Percentiles rank a stretch among this genome's conserved stretches.
These are phyloP conservation scores for Neofelis nebulosa DNA, from an alignment of 2,113 vertebrate genomes.

Conservation along the genomic window DNA sequence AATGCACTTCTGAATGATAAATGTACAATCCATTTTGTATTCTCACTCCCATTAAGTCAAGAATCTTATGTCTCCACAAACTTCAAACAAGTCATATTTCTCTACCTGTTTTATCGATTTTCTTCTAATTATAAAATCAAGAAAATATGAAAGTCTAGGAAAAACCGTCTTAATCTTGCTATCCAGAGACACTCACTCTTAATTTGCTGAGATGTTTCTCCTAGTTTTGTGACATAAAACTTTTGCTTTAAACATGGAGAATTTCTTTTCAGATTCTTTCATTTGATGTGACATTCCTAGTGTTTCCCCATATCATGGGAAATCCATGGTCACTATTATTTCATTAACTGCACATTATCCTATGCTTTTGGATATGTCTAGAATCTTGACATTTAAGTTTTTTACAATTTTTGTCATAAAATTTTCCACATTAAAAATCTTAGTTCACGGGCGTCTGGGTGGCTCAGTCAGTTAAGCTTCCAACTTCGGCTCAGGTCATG, in stretches of 20 bases:
- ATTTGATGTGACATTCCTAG: not conserved
- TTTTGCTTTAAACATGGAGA: not conserved
- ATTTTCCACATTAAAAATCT: not conserved
- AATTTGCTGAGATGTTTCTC: not conserved
- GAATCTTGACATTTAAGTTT: not conserved
- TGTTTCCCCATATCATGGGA: not conserved
- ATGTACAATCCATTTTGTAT: not conserved
- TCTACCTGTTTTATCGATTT: not conserved
- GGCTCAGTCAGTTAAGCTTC: too few species aligned
- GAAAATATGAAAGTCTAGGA: not conserved
- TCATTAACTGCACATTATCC: not conserved
- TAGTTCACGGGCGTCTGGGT: not conserved
- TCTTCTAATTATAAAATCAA: slow-evolving; percentile 2
- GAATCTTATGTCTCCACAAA: not conserved
- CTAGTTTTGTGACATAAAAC: not conserved
- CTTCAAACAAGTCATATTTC: not conserved
- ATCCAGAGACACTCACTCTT: not conserved
- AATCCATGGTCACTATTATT: not conserved
- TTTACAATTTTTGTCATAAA: not conserved
- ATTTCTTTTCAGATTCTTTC: not conserved
- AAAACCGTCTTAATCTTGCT: not conserved
- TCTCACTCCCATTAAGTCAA: not conserved
- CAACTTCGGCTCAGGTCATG: too few species aligned
- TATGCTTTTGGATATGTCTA: not conserved
- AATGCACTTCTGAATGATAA: not conserved